phyloP scores from a whole-genome alignment of 2,113 vertebrate species.

The Amblyopsis rosae region DNA sequence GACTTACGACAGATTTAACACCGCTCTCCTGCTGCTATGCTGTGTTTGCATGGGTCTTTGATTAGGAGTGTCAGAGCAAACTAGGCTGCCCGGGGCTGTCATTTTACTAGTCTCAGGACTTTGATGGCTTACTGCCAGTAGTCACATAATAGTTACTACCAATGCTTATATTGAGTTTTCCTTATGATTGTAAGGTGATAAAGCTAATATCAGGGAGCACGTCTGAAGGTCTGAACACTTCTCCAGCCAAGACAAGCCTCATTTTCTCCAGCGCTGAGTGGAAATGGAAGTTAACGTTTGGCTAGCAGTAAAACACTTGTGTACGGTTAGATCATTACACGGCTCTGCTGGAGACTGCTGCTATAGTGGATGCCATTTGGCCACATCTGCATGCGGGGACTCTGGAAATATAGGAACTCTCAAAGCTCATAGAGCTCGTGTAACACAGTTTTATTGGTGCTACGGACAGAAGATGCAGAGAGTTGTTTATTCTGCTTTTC shows the following conservation, averaged over 20 bases:
- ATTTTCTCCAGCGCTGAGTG: conserved; percentile 38
- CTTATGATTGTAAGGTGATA: neutral
- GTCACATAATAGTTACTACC: neutral
- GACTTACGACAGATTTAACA: conserved; percentile 47
- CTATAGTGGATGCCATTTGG: conserved; percentile 20
- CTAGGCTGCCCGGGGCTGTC: neutral
- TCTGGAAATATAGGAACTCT: conserved; percentile 2
- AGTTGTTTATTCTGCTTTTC: neutral
- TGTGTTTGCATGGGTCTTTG: neutral
- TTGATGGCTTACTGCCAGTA: neutral
- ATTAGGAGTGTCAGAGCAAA: neutral
- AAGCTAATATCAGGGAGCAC: conserved; percentile 24
- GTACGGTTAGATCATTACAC: conserved; percentile 23
- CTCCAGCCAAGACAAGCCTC: conserved; percentile 29
- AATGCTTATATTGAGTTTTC: neutral
- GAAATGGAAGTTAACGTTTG: conserved; percentile 34
- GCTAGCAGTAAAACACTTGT: conserved; percentile 21
- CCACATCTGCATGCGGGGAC: conserved; percentile 19
- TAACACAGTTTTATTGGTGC: neutral
- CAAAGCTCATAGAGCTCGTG: conserved; percentile 10
- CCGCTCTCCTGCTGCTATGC: neutral
- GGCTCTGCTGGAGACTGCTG: conserved; percentile 17
- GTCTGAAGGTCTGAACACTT: conserved; percentile 2
- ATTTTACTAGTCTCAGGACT: neutral
- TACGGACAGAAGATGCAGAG: no score